A percentile compares a stretch with the other conserved stretches of the same genome.
Evolutionary conservation across 2,888 invertebrate species (phyloP).

Genomic region (Agrilus mali): DNA sequence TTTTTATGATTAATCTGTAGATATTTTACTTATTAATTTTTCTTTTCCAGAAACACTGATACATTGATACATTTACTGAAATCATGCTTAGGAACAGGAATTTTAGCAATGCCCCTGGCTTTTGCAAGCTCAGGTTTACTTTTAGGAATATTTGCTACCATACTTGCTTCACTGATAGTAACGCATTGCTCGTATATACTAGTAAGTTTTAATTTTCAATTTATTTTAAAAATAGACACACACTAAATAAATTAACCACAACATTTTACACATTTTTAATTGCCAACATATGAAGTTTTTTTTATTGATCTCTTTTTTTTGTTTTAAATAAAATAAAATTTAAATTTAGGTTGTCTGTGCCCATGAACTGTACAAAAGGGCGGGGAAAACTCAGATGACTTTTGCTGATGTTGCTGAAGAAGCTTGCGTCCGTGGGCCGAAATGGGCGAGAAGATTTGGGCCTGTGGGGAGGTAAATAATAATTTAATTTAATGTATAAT

Average conservation of each 20-base stretch:
- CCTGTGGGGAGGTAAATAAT: not conserved
- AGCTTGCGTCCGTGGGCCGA: slow-evolving; percentile 66
- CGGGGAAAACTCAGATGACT: slow-evolving; percentile 59
- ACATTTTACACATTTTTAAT: too few relatives aligned
- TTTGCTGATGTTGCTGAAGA: slow-evolving; percentile 79
- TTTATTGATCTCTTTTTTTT: not conserved
- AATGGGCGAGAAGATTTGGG: slow-evolving; percentile 48
- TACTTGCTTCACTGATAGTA: slow-evolving; percentile 78
- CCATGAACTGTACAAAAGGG: slow-evolving; percentile 63
- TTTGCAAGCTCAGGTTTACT: slow-evolving; percentile 78
- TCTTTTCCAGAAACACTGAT: slow-evolving; percentile 65
- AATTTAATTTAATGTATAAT: not conserved
- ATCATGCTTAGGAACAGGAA: slow-evolving; percentile 92
- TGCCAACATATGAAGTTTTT: too few relatives aligned
- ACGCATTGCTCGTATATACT: slow-evolving; percentile 91
- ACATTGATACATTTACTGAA: slow-evolving; percentile 89
- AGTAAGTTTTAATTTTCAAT: slow-evolving; percentile 36
- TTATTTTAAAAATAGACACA: too few relatives aligned
- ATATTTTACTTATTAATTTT: slow-evolving; percentile 10
- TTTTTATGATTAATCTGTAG: too few relatives aligned
- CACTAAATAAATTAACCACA: too few relatives aligned
- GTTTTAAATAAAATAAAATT: not conserved
- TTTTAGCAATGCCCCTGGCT: slow-evolving; percentile 87
- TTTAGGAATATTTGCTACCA: slow-evolving; percentile 70
- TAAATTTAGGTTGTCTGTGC: slow-evolving; percentile 63